Evolutionary conservation across 2,888 invertebrate species (phyloP).

Genomic region (Seira musarum): DNA sequence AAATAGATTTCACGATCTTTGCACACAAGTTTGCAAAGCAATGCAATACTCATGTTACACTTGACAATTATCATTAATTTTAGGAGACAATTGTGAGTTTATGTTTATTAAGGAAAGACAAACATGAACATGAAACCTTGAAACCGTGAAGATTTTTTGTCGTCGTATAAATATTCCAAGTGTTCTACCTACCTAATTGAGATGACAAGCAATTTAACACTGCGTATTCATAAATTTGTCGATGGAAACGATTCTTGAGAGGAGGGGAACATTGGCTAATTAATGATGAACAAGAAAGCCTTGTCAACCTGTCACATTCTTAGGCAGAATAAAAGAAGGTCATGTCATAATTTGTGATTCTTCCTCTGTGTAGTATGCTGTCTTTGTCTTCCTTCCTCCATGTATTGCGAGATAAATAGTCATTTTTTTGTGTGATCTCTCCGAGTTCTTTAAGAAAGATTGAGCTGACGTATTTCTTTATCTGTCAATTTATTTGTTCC

Average conservation of each 20-base stretch:
- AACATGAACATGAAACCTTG: not conserved
- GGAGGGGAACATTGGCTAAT: constrained; percentile 30
- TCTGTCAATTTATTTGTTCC: no score
- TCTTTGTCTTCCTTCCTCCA: not conserved
- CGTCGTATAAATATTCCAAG: not conserved
- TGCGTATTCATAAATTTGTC: not conserved
- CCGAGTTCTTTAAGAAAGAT: no score
- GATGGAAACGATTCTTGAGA: not conserved
- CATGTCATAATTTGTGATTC: constrained; percentile 45
- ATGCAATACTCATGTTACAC: not conserved
- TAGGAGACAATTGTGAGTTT: not conserved
- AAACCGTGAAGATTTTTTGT: not conserved
- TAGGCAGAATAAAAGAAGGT: constrained; percentile 42
- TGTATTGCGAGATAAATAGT: not conserved
- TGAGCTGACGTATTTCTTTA: no score
- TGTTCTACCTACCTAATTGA: not conserved
- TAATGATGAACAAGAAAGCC: constrained; percentile 38
- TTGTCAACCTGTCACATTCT: constrained; percentile 37
- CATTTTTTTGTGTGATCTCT: no score
- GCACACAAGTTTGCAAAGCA: no score
- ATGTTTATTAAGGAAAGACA: not conserved
- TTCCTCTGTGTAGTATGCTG: no score
- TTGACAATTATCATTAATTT: not conserved
- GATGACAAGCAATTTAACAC: not conserved
- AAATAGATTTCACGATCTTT: no score